A percentile compares a stretch with the other conserved stretches of the same genome.
Conservation (phyloP, 2,888 invertebrate genomes). For the Enchytraeus crypticus region DNA sequence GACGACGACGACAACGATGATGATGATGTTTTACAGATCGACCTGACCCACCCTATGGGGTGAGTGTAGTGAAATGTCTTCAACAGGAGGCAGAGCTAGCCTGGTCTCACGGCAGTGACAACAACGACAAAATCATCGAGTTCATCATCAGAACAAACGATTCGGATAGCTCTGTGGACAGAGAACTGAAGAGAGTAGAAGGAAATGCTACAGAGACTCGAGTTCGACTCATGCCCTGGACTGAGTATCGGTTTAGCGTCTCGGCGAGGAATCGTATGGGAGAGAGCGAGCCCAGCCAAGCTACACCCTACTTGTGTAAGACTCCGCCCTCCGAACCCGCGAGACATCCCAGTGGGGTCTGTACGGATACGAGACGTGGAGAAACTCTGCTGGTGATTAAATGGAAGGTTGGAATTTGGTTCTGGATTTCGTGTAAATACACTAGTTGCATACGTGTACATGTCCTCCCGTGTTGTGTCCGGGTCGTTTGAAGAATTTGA, state of each 20-base stretch:
- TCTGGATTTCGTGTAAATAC: too few relatives aligned
- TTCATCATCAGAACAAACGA: conserved; percentile 38
- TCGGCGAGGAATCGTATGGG: conserved; percentile 89
- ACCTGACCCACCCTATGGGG: conserved; percentile 57
- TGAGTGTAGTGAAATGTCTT: conserved; percentile 55
- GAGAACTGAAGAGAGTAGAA: not conserved
- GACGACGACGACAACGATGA: too few relatives aligned
- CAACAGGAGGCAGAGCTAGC: conserved; percentile 64
- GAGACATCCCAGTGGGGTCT: conserved; percentile 86
- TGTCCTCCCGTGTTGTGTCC: too few relatives aligned
- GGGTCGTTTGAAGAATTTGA: too few relatives aligned
- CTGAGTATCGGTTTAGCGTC: conserved; percentile 89
- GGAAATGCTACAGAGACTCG: not conserved
- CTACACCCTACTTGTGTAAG: conserved; percentile 55
- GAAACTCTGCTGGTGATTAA: not conserved
- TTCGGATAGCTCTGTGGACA: conserved; percentile 24
- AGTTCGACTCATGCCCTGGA: conserved; percentile 67
- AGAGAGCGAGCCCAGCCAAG: conserved; percentile 70
- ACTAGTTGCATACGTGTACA: too few relatives aligned
- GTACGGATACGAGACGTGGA: conserved; percentile 52
- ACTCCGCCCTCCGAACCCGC: conserved; percentile 79
- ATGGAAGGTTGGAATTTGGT: not conserved
- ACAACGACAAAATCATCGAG: conserved; percentile 34
- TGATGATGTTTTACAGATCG: too few relatives aligned
- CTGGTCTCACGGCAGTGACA: conserved; percentile 57